A percentile compares a stretch with the other conserved stretches of the same genome.
These are phyloP conservation scores for Notocelia uddmanniana DNA, from an alignment of 2,888 invertebrate species.

Conservation along the genomic window DNA sequence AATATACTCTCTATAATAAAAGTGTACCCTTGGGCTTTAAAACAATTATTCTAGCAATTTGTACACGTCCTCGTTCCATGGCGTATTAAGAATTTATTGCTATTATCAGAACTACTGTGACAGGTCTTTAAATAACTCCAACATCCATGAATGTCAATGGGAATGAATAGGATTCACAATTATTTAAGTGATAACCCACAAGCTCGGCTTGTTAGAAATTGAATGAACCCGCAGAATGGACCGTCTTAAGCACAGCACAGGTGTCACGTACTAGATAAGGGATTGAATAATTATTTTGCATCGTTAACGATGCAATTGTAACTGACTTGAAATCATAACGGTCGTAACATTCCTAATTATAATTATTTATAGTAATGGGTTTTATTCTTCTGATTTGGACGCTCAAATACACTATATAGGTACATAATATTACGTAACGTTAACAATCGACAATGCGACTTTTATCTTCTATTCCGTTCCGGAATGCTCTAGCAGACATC, in stretches of 20 bases:
- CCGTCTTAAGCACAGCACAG: slow-evolving; percentile 10
- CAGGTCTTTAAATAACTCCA: slow-evolving; percentile 36
- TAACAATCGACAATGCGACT: not conserved
- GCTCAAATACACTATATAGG: not conserved
- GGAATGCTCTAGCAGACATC: not conserved
- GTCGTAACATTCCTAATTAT: slow-evolving; percentile 10
- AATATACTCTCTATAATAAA: slow-evolving; percentile 12
- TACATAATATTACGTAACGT: too few species aligned
- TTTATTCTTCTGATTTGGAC: not conserved
- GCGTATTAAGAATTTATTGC: slow-evolving; percentile 30
- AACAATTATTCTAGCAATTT: slow-evolving; percentile 27
- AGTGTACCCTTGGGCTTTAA: slow-evolving; percentile 11
- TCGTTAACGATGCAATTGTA: slow-evolving; percentile 26
- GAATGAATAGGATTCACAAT: slow-evolving; percentile 44
- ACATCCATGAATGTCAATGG: slow-evolving; percentile 44
- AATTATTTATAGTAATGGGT: not conserved
- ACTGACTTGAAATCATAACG: slow-evolving; percentile 7
- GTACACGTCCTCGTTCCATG: slow-evolving; percentile 1
- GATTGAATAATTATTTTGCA: slow-evolving; percentile 25
- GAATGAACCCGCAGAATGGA: slow-evolving; percentile 21
- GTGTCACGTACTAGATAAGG: slow-evolving; percentile 25
- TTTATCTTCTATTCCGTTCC: not conserved
- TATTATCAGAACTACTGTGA: slow-evolving; percentile 20
- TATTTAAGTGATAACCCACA: slow-evolving; percentile 42
- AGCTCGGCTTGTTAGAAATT: slow-evolving; percentile 25